Percentiles rank a stretch among this genome's conserved stretches.
phyloP scores from a whole-genome alignment of 2,113 vertebrate genomes.

The Tenebrosternarchus preto region DNA sequence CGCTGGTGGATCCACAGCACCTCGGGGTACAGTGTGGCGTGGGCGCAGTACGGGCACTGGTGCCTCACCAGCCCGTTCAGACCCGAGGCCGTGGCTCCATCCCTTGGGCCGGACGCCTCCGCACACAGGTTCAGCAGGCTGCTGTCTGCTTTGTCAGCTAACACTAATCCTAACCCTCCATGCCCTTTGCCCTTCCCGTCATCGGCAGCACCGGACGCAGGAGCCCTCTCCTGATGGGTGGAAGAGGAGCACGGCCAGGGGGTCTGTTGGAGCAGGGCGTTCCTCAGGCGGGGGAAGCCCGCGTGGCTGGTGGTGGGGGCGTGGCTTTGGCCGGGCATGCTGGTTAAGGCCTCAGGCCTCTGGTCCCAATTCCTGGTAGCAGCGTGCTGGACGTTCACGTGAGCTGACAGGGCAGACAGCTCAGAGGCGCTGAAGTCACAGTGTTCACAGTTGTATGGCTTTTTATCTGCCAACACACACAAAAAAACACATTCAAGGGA shows the following conservation, averaged over 20 bases:
- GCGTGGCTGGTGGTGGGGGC: constrained; percentile 71
- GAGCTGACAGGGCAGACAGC: constrained; percentile 65
- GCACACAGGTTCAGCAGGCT: constrained; percentile 68
- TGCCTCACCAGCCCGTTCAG: constrained; percentile 79
- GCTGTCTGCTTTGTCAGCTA: constrained; percentile 31
- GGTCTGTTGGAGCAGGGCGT: constrained; percentile 74
- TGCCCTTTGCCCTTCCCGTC: constrained; percentile 46
- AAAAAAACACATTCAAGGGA: background rate
- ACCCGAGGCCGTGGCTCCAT: constrained; percentile 59
- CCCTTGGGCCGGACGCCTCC: constrained; percentile 33
- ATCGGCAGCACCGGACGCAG: too few relatives aligned
- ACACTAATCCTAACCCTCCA: constrained; percentile 47
- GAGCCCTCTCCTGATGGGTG: constrained; percentile 50
- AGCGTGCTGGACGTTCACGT: constrained; percentile 66
- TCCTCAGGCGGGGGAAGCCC: constrained; percentile 74
- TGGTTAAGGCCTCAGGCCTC: constrained; percentile 48
- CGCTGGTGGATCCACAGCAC: constrained; percentile 96
- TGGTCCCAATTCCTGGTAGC: constrained; percentile 54
- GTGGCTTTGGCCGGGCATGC: constrained; percentile 63
- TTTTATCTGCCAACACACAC: constrained; percentile 78
- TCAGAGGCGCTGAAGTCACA: constrained; percentile 77
- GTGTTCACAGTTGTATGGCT: constrained; percentile 72
- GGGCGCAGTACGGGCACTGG: constrained; percentile 87
- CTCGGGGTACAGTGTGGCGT: constrained; percentile 89
- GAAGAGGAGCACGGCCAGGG: constrained; percentile 53